phyloP scores from a whole-genome alignment of 1,140 invertebrate species.

The Cotesia vestalis region DNA sequence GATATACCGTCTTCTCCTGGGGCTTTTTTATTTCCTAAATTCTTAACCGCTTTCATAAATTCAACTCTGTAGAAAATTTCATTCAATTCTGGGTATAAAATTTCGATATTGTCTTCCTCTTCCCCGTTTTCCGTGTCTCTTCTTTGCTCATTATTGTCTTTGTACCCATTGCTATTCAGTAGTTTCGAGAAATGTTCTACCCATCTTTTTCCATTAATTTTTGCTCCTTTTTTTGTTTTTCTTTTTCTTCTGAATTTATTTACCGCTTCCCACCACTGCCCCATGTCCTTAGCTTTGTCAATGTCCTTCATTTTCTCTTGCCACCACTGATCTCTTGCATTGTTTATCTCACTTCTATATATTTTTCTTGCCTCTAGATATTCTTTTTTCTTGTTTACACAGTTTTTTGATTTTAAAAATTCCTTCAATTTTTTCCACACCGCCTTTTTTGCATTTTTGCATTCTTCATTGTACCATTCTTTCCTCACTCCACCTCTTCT shows the following conservation, averaged over 20 bases:
- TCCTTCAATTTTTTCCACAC: not conserved
- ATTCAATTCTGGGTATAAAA: too few species aligned
- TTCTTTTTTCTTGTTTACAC: too few species aligned
- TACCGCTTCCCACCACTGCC: not conserved
- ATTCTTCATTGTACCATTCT: too few species aligned
- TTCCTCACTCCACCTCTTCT: too few species aligned
- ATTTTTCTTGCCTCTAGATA: not conserved
- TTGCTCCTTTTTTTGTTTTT: not conserved
- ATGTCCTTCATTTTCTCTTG: not conserved
- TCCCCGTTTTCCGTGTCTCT: not conserved
- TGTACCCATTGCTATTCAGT: not conserved
- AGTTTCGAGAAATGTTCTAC: not conserved
- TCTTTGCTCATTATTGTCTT: not conserved
- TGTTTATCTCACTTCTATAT: not conserved
- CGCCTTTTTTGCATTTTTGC: too few species aligned
- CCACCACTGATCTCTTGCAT: not conserved
- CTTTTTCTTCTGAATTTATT: conserved; percentile 4
- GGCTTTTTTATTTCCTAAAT: conserved; percentile 4
- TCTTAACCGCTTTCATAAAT: too few species aligned
- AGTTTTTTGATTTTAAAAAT: too few species aligned
- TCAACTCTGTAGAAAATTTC: too few species aligned
- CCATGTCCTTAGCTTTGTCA: not conserved
- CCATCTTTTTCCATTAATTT: not conserved
- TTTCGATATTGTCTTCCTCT: not conserved
- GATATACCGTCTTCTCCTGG: not conserved